Evolutionary conservation across 2,113 vertebrate genomes (phyloP).

Genomic region (Quiscalus mexicanus): DNA sequence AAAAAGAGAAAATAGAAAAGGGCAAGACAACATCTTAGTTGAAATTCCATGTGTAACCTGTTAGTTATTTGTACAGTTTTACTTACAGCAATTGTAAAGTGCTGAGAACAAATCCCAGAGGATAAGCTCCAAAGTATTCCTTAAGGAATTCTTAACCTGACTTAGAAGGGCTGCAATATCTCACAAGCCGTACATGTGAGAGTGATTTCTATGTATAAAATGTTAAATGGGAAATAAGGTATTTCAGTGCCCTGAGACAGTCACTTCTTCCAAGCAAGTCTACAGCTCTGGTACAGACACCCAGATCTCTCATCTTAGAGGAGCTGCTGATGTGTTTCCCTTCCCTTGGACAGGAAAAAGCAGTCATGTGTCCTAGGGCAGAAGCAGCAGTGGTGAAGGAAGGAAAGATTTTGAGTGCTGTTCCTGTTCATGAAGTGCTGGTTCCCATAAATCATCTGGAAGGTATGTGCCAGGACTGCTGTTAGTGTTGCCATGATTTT

Average conservation of each 20-base stretch:
- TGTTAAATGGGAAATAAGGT: background rate
- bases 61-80: background rate
- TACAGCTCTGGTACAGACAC: background rate
- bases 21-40: background rate
- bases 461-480: background rate
- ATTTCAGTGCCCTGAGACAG: background rate
- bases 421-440: background rate
- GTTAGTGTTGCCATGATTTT: background rate
- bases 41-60: background rate
- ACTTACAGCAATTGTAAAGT: background rate
- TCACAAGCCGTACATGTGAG: background rate
- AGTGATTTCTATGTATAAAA: background rate
- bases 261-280: background rate
- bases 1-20: background rate
- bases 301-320: background rate
- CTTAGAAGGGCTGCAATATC: background rate
- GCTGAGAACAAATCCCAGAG: background rate
- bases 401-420: background rate
- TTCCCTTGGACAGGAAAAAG: background rate
- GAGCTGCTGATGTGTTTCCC: background rate
- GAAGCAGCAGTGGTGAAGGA: background rate
- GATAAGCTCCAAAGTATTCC: background rate
- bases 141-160: background rate
- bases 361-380: rapidly evolving
- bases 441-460: background rate